A percentile compares a stretch with the other conserved stretches of the same genome.
phyloP scores from a whole-genome alignment of 2,888 invertebrate species.

The Bembecia ichneumoniformis region DNA sequence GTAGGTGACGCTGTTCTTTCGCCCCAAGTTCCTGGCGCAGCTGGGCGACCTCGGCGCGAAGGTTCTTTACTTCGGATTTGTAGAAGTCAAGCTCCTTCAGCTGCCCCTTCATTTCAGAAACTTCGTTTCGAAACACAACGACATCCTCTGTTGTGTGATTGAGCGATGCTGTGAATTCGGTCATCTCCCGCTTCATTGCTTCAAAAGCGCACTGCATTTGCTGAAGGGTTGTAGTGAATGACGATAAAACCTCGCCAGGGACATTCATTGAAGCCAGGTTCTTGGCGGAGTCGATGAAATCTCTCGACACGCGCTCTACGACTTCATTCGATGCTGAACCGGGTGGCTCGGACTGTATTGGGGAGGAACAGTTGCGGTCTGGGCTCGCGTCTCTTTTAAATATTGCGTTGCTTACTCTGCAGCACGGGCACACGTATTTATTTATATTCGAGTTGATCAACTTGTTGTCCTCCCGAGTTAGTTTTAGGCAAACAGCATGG shows the following conservation, averaged over 20 bases:
- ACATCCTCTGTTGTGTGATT: not conserved
- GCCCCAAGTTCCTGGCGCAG: too few species aligned
- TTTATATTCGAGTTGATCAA: not conserved
- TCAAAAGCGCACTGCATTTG: not conserved
- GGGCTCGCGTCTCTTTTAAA: not conserved
- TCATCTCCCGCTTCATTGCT: not conserved
- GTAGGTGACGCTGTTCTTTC: too few species aligned
- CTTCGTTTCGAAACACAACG: too few species aligned
- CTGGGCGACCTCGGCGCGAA: not conserved
- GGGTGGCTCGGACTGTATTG: not conserved
- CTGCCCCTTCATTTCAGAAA: not conserved
- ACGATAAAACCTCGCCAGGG: too few species aligned
- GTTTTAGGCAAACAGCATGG: not conserved
- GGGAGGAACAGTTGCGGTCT: not conserved
- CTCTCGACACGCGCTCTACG: too few species aligned
- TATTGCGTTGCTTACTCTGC: not conserved
- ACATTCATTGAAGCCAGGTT: too few species aligned
- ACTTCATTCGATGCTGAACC: not conserved
- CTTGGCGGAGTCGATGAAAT: too few species aligned
- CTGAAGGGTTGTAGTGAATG: too few species aligned
- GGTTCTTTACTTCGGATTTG: not conserved
- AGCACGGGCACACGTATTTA: not conserved
- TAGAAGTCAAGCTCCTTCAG: not conserved
- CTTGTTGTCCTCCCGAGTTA: not conserved
- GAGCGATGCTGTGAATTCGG: not conserved